A percentile compares a stretch with the other conserved stretches of the same genome.
These are phyloP conservation scores for Ceuthmochares aereus DNA, from an alignment of 2,113 vertebrate species.

Conservation along the genomic window DNA sequence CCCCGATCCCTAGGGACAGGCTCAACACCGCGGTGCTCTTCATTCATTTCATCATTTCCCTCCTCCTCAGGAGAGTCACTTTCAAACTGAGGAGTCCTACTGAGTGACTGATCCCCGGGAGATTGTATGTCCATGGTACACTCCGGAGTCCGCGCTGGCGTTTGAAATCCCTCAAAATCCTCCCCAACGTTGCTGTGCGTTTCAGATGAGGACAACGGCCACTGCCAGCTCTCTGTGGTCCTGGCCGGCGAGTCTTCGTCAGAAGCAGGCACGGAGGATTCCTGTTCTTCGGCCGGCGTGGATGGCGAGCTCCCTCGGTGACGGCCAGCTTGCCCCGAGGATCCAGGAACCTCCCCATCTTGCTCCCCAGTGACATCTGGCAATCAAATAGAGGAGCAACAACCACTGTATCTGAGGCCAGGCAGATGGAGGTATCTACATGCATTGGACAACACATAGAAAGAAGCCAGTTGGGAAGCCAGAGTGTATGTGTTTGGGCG, in stretches of 20 bases:
- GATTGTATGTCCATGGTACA: slow-evolving; percentile 76
- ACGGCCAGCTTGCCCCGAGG: slow-evolving; percentile 72
- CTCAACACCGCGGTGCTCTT: slow-evolving; percentile 75
- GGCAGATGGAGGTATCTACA: slow-evolving; percentile 78
- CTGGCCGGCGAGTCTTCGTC: slow-evolving; percentile 76
- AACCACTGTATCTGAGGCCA: slow-evolving; percentile 80
- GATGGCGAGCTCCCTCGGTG: slow-evolving; percentile 75
- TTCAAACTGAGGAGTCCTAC: slow-evolving; percentile 79
- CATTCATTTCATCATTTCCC: slow-evolving; percentile 76
- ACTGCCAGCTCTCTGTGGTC: slow-evolving; percentile 78
- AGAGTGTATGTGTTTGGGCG: slow-evolving; percentile 77
- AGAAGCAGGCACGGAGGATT: slow-evolving; percentile 75
- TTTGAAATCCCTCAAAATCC: slow-evolving; percentile 79
- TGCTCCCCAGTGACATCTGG: slow-evolving; percentile 79
- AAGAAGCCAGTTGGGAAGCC: slow-evolving; percentile 78
- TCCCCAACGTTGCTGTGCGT: slow-evolving; percentile 77
- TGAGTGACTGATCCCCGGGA: slow-evolving; percentile 74
- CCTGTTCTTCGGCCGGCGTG: slow-evolving; percentile 75
- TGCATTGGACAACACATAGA: slow-evolving; percentile 79
- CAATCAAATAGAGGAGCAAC: slow-evolving; percentile 81
- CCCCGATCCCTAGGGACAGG: slow-evolving; percentile 77
- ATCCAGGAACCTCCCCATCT: slow-evolving; percentile 79
- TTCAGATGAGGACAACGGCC: slow-evolving; percentile 75
- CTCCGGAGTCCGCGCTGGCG: slow-evolving; percentile 72
- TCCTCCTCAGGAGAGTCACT: slow-evolving; percentile 79